phyloP scores from a whole-genome alignment of 2,113 vertebrate genomes.

The Taxidea taxus region DNA sequence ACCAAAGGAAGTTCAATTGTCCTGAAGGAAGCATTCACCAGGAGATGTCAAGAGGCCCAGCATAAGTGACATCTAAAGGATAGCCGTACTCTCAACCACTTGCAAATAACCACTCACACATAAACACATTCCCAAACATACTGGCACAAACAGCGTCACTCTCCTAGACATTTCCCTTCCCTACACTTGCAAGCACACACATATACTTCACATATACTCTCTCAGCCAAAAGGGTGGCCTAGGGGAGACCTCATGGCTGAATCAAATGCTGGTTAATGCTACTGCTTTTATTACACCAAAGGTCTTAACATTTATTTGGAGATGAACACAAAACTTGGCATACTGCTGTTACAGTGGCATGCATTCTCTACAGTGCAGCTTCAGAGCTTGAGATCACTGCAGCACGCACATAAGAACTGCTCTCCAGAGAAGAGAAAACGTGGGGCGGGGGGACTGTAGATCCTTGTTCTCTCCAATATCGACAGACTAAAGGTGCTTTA shows the following conservation, averaged over 20 bases:
- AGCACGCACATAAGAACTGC: neutral
- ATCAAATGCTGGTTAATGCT: slow-evolving; percentile 75
- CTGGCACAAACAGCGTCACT: neutral
- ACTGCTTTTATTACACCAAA: slow-evolving; percentile 76
- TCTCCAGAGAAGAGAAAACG: neutral
- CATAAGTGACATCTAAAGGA: neutral
- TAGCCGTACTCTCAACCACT: neutral
- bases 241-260: slow-evolving; percentile 51
- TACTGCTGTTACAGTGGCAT: slow-evolving; percentile 73
- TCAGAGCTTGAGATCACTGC: neutral
- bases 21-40: neutral
- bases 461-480: neutral
- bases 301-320: slow-evolving; percentile 82
- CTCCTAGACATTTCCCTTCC: neutral
- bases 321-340: slow-evolving; percentile 79
- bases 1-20: neutral
- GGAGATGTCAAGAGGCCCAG: neutral
- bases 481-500: neutral
- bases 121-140: neutral
- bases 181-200: neutral
- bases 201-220: neutral
- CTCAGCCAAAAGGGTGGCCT: slow-evolving; percentile 13
- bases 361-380: slow-evolving; percentile 77
- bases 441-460: neutral
- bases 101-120: neutral